Conservation (phyloP, 2,113 vertebrate species). For the Semicossyphus pulcher region DNA sequence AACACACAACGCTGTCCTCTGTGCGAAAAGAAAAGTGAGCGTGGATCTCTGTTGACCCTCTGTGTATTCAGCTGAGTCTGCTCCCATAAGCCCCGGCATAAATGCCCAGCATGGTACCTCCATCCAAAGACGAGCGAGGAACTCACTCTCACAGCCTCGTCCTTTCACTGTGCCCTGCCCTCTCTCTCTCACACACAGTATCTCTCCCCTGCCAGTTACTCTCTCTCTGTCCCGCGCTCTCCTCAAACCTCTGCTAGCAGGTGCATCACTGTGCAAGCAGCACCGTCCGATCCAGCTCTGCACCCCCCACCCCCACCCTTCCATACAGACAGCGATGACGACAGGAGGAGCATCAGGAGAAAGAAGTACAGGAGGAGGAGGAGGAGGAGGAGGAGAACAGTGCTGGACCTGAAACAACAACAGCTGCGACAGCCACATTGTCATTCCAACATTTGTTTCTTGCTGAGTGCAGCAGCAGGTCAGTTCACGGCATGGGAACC, state of each 20-base stretch:
- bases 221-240: slow-evolving; percentile 49
- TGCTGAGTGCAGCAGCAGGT: slow-evolving; percentile 69
- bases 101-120: slow-evolving; percentile 75
- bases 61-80: slow-evolving; percentile 63
- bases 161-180: slow-evolving; percentile 64
- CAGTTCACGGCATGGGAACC: slow-evolving; percentile 62
- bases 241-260: slow-evolving; percentile 68
- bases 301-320: slow-evolving; percentile 2
- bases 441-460: slow-evolving; percentile 77
- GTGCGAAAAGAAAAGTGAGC: slow-evolving; percentile 69
- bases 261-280: slow-evolving; percentile 69
- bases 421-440: slow-evolving; percentile 79
- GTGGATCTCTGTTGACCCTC: slow-evolving; percentile 66
- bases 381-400: slow-evolving; percentile 62
- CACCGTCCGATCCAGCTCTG: slow-evolving; percentile 21
- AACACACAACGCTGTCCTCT: slow-evolving; percentile 34
- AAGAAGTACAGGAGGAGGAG: slow-evolving; percentile 51
- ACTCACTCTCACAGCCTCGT: slow-evolving; percentile 64
- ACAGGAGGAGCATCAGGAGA: slow-evolving; percentile 52
- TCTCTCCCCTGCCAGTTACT: slow-evolving; percentile 47
- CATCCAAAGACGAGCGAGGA: slow-evolving; percentile 61
- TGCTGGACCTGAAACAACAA: slow-evolving; percentile 82
- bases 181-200: slow-evolving; percentile 48
- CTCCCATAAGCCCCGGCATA: slow-evolving; percentile 65
- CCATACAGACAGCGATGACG: slow-evolving; percentile 40